These are phyloP conservation scores for Fissipunctia ypsillon DNA, from an alignment of 2,888 invertebrate species.

Conservation along the genomic window DNA sequence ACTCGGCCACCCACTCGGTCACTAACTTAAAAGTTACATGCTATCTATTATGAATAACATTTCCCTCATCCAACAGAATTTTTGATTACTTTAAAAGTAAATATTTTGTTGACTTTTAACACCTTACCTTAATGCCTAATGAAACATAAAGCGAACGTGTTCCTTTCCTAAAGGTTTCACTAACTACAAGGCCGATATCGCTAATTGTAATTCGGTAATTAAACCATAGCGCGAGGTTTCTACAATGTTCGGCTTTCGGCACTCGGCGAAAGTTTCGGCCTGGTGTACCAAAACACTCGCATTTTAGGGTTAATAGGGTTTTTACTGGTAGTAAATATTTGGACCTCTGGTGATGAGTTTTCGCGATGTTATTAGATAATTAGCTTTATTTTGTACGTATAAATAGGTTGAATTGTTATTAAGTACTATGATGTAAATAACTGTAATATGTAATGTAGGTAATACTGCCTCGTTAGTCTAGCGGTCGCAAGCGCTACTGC, in stretches of 20 bases:
- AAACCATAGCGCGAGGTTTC: slow-evolving; percentile 55
- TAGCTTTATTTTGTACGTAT: background rate
- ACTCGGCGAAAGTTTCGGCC: slow-evolving; percentile 12
- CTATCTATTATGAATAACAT: background rate
- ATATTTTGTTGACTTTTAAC: slow-evolving; percentile 5
- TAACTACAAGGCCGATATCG: slow-evolving; percentile 46
- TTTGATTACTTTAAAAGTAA: slow-evolving; percentile 23
- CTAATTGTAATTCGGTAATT: slow-evolving; percentile 64
- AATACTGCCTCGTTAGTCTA: background rate
- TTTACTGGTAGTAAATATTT: slow-evolving; percentile 32
- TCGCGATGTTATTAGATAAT: background rate
- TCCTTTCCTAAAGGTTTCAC: slow-evolving; percentile 51
- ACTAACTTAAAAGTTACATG: background rate
- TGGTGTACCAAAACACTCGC: slow-evolving; percentile 27
- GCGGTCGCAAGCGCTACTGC: no score
- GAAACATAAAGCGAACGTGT: slow-evolving; percentile 30
- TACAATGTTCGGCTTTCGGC: slow-evolving; percentile 43
- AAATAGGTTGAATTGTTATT: background rate
- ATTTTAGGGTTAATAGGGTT: slow-evolving; percentile 45
- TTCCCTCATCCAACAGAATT: background rate
- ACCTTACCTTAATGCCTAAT: slow-evolving; percentile 19
- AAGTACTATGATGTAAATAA: background rate
- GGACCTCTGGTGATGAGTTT: slow-evolving; percentile 20
- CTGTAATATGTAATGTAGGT: no score
- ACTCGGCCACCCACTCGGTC: background rate